phyloP scores from a whole-genome alignment of 2,797 vertebrate genomes.

The Chiloscyllium punctatum region DNA sequence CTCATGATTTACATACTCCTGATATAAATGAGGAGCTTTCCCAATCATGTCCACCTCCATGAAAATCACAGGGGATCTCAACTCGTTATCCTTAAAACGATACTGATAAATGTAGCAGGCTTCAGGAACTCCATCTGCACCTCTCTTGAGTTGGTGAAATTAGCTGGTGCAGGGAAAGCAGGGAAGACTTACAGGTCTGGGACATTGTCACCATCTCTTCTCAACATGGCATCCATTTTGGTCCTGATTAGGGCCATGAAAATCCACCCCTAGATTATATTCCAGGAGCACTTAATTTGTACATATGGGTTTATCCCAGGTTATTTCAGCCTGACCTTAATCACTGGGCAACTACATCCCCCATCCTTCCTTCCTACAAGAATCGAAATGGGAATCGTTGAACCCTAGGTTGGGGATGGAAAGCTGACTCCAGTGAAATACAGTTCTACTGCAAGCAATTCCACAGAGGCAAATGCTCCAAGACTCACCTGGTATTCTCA shows the following conservation, averaged over 20 bases:
- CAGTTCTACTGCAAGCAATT: background rate
- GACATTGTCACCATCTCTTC: no score
- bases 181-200: background rate
- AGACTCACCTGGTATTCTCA: conserved; percentile 12
- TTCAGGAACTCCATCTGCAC: no score
- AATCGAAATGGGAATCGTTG: background rate
- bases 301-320: no score
- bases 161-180: background rate
- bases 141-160: background rate
- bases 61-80: background rate
- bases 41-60: background rate
- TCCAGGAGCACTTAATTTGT: background rate
- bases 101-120: background rate
- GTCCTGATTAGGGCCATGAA: background rate
- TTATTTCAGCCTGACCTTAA: background rate
- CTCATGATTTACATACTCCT: no score
- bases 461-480: background rate
- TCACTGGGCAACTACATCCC: background rate
- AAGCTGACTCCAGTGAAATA: background rate
- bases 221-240: background rate
- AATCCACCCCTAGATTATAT: background rate
- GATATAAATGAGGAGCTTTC: background rate
- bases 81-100: background rate
- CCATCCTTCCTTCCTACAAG: no score
- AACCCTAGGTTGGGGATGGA: background rate